Evolutionary conservation across 2,113 vertebrate species (phyloP), one percentile per base, ranked within the genome.

Genomic region (Paralichthys olivaceus): DNA sequence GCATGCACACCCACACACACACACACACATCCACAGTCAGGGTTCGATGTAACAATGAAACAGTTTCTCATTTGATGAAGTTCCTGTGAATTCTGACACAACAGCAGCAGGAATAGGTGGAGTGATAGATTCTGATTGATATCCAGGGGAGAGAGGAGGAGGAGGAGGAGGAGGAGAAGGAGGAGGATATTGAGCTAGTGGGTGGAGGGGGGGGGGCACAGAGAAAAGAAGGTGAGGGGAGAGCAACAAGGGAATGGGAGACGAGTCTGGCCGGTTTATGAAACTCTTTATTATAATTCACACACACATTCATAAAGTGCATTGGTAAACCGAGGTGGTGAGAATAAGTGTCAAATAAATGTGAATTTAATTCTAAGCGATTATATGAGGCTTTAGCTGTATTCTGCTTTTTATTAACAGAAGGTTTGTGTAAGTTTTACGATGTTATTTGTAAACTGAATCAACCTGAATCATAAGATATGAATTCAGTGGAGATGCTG

Each of bases 121-220:
- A 93, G 90, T 92, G 94, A 94, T 90, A 93, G 90, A 88, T 87
- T 93, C 91, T 94, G 94, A 94, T 94, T 94, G 93, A 94, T 93
- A 93, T 91, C 93, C 93, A 92, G 87, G 77, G 51, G 93, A 85
- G 92, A 86, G 56, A 56, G 64, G 75, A 29, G 80, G 69, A 66
- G 37, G 65, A 29, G 68, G 79, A 68, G 68, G 74, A 37, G 20
- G 34, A 43, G 43, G 19, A n/a, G 20, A 20, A n/a, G 45, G 49
- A 8, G 49, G 49, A 53, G 49, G 49, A 53, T 13, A 55, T 4
- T 14, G 37, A 20, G 26, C 23, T 7, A 67, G 57, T 37, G 34
- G 34, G 34, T 37, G 28, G 20, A 22, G 13, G 66, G 65, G 17
- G 25, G 0, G 12, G 66, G 4, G 11, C 1, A 11, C 15, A 4